These are phyloP conservation scores for Pantherophis guttatus DNA, from an alignment of 2,113 vertebrate genomes.

Conservation along the genomic window DNA sequence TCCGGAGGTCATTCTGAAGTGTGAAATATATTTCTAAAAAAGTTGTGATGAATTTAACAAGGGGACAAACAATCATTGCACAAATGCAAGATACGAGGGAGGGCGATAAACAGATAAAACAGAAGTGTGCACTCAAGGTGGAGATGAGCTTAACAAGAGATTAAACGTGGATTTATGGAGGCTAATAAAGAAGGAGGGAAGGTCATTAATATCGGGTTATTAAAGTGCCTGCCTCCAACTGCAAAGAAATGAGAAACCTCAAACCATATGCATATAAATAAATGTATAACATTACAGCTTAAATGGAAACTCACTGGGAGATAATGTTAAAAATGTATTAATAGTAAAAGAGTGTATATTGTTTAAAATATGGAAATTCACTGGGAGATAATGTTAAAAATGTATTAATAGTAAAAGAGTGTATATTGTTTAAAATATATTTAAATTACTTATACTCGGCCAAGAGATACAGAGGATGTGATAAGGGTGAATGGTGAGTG, in stretches of 20 bases:
- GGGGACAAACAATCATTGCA: background rate
- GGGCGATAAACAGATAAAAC: constrained; percentile 33
- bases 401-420: constrained; percentile 28
- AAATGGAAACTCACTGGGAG: constrained; percentile 17
- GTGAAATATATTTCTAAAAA: background rate
- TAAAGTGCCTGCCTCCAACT: constrained; percentile 21
- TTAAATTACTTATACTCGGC: background rate
- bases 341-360: constrained; percentile 22
- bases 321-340: constrained; percentile 40
- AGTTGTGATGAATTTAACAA: constrained; percentile 10
- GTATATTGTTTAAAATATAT: constrained; percentile 29
- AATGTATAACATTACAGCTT: constrained; percentile 1
- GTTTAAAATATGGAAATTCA: constrained; percentile 5
- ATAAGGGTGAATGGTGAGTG: background rate
- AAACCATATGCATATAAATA: constrained; percentile 24
- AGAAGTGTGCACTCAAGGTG: constrained; percentile 16
- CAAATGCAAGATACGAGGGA: constrained; percentile 4
- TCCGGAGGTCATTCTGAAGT: background rate
- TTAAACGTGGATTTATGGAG: constrained; percentile 31
- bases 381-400: too few species aligned
- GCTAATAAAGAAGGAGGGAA: constrained; percentile 37
- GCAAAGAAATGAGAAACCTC: background rate
- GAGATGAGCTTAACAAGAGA: constrained; percentile 38
- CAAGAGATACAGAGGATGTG: constrained; percentile 18
- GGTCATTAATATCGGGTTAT: constrained; percentile 15